phyloP scores from a whole-genome alignment of 2,797 vertebrate species.

The Myotis pilosus region DNA sequence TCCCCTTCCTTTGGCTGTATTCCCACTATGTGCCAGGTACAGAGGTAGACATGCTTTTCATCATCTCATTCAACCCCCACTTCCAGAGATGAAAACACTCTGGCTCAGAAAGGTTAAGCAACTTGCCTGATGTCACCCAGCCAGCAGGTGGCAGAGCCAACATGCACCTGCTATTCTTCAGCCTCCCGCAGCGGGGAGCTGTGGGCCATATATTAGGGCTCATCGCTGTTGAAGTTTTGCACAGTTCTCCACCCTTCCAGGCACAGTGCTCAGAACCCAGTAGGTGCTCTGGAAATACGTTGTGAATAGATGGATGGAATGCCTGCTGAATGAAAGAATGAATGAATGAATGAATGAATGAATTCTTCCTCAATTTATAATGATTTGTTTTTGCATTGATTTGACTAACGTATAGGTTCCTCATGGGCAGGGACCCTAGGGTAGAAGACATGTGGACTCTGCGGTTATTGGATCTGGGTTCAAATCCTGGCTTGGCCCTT shows the following conservation, averaged over 20 bases:
- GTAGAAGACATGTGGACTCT: background rate
- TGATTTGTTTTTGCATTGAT: background rate
- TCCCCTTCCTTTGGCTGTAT: rapidly evolving
- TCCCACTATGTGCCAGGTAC: background rate
- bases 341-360: background rate
- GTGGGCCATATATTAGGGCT: background rate
- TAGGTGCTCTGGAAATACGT: background rate
- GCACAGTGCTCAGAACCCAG: background rate
- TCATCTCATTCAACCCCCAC: background rate
- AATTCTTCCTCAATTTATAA: background rate
- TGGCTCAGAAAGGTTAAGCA: background rate
- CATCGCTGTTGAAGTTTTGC: background rate
- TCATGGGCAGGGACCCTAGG: too few relatives aligned
- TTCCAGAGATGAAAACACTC: background rate
- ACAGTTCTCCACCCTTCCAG: too few relatives aligned
- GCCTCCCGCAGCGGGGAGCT: background rate
- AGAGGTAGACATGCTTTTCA: rapidly evolving
- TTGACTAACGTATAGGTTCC: background rate
- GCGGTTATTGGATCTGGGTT: background rate
- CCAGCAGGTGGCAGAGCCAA: background rate
- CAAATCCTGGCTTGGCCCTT: background rate
- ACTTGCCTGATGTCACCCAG: background rate
- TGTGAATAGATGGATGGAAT: background rate
- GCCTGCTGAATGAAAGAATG: background rate
- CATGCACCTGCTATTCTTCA: background rate